Percentiles rank a stretch among this genome's conserved stretches.
Conservation (phyloP, 2,888 invertebrate genomes). For the Craniophora ligustri region DNA sequence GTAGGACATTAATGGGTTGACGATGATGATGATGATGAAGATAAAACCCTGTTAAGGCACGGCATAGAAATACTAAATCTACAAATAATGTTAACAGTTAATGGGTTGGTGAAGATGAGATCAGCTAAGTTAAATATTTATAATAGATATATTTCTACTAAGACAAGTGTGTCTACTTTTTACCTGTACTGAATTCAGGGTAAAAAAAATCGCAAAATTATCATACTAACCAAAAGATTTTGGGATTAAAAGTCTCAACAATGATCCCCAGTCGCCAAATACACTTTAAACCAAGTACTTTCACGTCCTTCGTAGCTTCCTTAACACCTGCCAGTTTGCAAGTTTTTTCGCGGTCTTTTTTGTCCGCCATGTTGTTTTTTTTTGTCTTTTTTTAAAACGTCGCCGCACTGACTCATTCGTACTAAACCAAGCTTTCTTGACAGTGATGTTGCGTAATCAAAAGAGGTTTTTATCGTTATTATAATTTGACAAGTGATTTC, state of each 20-base stretch:
- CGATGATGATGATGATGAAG: no score
- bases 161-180: no score
- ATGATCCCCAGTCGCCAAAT: constrained; percentile 68
- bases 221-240: constrained; percentile 2
- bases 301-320: constrained; percentile 68
- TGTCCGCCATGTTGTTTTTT: constrained; percentile 62
- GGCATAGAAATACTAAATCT: no score
- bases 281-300: constrained; percentile 63
- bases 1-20: no score
- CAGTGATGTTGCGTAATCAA: constrained; percentile 60
- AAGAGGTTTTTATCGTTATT: constrained; percentile 44
- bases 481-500: constrained; percentile 33
- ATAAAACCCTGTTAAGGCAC: no score
- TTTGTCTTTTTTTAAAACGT: constrained; percentile 54
- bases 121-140: no score
- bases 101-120: no score
- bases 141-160: no score
- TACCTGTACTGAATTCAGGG: no score
- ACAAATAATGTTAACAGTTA: no score
- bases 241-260: constrained; percentile 12
- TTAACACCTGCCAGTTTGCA: constrained; percentile 66
- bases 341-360: constrained; percentile 65
- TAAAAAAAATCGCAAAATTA: no score
- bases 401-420: constrained; percentile 62
- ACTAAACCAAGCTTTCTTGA: constrained; percentile 60